phyloP scores from a whole-genome alignment of 2,888 invertebrate genomes.

The Crioceris asparagi region DNA sequence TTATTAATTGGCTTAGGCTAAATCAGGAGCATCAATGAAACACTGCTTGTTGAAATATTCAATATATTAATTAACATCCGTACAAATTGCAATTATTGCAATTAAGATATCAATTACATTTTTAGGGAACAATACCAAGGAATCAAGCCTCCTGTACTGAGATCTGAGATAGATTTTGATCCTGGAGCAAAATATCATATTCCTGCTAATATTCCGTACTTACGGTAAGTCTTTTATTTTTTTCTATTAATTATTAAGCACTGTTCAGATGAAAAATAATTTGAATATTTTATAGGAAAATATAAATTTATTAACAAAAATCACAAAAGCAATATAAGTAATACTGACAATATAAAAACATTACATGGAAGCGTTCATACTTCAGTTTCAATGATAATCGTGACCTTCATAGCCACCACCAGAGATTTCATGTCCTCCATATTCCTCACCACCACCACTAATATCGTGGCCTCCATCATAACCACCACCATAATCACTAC shows the following conservation, averaged over 20 bases:
- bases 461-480: constrained; percentile 19
- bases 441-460: constrained; percentile 8
- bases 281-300: constrained; percentile 14
- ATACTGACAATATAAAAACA: constrained; percentile 27
- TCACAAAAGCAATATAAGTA: constrained; percentile 26
- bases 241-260: not conserved
- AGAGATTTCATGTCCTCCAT: constrained; percentile 12
- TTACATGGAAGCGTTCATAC: constrained; percentile 5
- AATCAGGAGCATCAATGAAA: no score
- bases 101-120: no score
- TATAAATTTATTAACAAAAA: constrained; percentile 16
- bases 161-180: constrained; percentile 84
- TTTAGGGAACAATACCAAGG: constrained; percentile 73
- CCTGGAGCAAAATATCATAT: constrained; percentile 89
- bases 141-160: constrained; percentile 71
- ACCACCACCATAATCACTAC: constrained; percentile 12
- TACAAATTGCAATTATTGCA: no score
- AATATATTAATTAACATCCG: no score
- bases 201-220: constrained; percentile 81
- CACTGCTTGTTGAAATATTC: no score
- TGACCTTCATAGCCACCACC: constrained; percentile 15
- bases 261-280: not conserved
- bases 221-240: constrained; percentile 55
- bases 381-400: constrained; percentile 17
- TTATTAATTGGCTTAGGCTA: no score